Conservation (phyloP, 2,113 vertebrate genomes). For the human (Homo sapiens) region DNA sequence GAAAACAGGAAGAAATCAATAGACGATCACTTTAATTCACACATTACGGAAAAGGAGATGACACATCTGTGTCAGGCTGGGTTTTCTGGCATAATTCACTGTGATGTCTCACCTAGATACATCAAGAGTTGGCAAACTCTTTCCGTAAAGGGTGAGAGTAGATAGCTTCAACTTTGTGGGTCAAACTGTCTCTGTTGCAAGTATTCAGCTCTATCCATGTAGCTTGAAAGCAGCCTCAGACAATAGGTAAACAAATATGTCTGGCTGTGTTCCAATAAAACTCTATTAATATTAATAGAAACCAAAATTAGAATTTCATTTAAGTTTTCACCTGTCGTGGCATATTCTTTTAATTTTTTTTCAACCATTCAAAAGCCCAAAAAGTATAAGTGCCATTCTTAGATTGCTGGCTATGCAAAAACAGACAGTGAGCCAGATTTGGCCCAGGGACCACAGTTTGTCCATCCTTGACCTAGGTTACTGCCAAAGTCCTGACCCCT, state of each 20-base stretch:
- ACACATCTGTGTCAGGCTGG: background rate
- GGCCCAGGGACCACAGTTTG: background rate
- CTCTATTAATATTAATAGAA: background rate
- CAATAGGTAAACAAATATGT: background rate
- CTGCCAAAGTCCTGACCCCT: background rate
- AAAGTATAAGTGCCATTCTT: background rate
- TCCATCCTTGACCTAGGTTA: background rate
- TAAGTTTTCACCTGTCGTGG: background rate
- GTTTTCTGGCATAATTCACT: background rate
- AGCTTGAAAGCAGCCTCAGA: background rate
- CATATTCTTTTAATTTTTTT: slow-evolving; percentile 7
- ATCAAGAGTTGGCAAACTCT: background rate
- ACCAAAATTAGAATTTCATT: background rate
- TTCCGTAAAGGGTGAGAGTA: background rate
- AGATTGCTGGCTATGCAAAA: background rate
- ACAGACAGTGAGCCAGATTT: background rate
- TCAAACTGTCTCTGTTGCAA: background rate
- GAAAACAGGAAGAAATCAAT: background rate
- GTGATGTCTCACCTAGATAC: background rate
- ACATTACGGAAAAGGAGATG: background rate
- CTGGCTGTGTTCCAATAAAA: background rate
- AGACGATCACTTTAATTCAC: background rate
- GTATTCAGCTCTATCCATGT: background rate
- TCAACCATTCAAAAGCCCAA: background rate
- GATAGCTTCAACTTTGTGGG: background rate